Conservation (phyloP, 2,888 invertebrate species). For the Mesoligia furuncula region DNA sequence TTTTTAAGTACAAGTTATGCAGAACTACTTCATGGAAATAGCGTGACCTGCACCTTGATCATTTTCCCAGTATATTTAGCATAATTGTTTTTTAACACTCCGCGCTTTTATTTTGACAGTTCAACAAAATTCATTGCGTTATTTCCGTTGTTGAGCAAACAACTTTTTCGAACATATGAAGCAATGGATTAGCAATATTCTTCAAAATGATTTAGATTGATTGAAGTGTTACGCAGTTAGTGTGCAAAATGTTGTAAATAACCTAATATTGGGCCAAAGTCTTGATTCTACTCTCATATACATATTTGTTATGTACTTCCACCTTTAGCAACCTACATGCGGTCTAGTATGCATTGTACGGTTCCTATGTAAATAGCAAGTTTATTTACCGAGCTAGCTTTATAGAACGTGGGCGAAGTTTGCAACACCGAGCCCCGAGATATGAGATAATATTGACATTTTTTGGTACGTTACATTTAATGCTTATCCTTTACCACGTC, state of each 20-base stretch:
- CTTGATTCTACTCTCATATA: not conserved
- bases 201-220: not conserved
- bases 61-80: not conserved
- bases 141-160: not conserved
- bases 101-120: not conserved
- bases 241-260: not conserved
- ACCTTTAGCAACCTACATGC: conserved; percentile 20
- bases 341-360: conserved; percentile 29
- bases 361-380: conserved; percentile 45
- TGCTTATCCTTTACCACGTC: not conserved
- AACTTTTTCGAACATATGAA: not conserved
- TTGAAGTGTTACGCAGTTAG: not conserved
- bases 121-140: not conserved
- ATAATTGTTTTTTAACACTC: not conserved
- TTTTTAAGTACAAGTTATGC: conserved; percentile 19
- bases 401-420: conserved; percentile 41
- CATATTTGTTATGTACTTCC: conserved; percentile 27
- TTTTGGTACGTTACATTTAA: conserved; percentile 19
- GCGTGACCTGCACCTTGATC: conserved; percentile 14
- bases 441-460: conserved; percentile 42
- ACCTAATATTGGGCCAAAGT: conserved; percentile 3
- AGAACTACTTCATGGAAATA: conserved; percentile 26
- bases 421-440: conserved; percentile 19
- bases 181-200: not conserved
- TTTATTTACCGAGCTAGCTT: conserved; percentile 47